These are phyloP conservation scores for Eugnorisma glareosa DNA, from an alignment of 2,888 invertebrate species.

Conservation along the genomic window DNA sequence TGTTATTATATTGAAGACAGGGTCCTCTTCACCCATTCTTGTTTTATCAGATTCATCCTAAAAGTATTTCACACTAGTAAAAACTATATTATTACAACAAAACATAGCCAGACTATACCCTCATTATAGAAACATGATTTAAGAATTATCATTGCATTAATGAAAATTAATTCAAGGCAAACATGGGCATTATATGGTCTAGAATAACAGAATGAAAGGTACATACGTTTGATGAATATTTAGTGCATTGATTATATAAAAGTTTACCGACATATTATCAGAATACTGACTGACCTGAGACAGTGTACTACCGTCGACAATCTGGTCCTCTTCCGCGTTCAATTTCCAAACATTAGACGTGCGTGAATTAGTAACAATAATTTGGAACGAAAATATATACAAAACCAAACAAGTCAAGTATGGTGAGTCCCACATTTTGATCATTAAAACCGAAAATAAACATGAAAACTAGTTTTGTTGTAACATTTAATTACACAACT, in stretches of 20 bases:
- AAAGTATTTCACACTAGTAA: constrained; percentile 64
- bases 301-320: constrained; percentile 92
- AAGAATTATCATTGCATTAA: constrained; percentile 33
- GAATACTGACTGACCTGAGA: constrained; percentile 86
- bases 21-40: constrained; percentile 91
- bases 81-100: constrained; percentile 15
- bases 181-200: constrained; percentile 66
- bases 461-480: constrained; percentile 78
- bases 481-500: constrained; percentile 70
- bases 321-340: constrained; percentile 94
- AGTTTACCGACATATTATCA: constrained; percentile 67
- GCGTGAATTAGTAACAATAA: constrained; percentile 94
- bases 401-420: constrained; percentile 92
- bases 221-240: constrained; percentile 67
- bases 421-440: constrained; percentile 90
- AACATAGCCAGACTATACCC: constrained; percentile 24
- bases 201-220: constrained; percentile 70
- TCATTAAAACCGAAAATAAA: constrained; percentile 76
- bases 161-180: constrained; percentile 74
- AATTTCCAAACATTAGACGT: constrained; percentile 96
- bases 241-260: constrained; percentile 83
- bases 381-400: constrained; percentile 93
- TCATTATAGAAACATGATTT: constrained; percentile 38
- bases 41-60: constrained; percentile 86
- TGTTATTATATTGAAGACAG: constrained; percentile 94